phyloP scores from a whole-genome alignment of 1,140 invertebrate genomes.

The Ips typographus region DNA sequence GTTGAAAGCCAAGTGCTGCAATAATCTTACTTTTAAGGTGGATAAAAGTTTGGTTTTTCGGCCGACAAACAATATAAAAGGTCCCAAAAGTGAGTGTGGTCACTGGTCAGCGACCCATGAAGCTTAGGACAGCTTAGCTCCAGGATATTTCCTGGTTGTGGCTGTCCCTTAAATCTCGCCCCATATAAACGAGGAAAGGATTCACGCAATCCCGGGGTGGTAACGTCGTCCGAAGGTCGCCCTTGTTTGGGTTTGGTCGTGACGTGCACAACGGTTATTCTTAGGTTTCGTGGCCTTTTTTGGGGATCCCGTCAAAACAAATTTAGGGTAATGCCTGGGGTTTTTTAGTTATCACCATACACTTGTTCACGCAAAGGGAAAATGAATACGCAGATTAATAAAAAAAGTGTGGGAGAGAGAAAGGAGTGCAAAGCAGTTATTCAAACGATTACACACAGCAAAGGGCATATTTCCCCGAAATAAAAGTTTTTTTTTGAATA shows the following conservation, averaged over 20 bases:
- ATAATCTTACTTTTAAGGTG: too few species aligned
- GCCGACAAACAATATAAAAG: too few species aligned
- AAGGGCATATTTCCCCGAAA: constrained; percentile 17
- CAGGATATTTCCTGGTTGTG: constrained; percentile 15
- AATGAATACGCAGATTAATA: too few species aligned
- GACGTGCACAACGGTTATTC: constrained; percentile 42
- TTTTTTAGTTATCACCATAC: too few species aligned
- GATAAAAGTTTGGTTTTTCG: too few species aligned
- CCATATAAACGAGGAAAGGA: constrained; percentile 34
- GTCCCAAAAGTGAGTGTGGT: too few species aligned
- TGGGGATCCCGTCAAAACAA: constrained; percentile 18
- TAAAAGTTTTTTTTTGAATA: constrained; percentile 21
- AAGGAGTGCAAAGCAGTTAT: constrained; percentile 2
- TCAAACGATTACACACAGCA: constrained; percentile 20
- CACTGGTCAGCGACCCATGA: constrained; percentile 22
- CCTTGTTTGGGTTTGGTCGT: constrained; percentile 43
- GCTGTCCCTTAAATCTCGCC: constrained; percentile 38
- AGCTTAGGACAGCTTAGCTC: constrained; percentile 28
- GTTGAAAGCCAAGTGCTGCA: too few species aligned
- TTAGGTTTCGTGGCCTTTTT: constrained; percentile 31
- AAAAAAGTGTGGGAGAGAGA: too few species aligned
- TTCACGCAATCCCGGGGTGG: constrained; percentile 38
- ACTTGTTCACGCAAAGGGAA: too few species aligned
- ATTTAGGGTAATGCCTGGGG: too few species aligned
- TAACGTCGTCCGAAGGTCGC: constrained; percentile 34